phyloP scores from a whole-genome alignment of 2,888 invertebrate species.

The Phyllotreta striolata region DNA sequence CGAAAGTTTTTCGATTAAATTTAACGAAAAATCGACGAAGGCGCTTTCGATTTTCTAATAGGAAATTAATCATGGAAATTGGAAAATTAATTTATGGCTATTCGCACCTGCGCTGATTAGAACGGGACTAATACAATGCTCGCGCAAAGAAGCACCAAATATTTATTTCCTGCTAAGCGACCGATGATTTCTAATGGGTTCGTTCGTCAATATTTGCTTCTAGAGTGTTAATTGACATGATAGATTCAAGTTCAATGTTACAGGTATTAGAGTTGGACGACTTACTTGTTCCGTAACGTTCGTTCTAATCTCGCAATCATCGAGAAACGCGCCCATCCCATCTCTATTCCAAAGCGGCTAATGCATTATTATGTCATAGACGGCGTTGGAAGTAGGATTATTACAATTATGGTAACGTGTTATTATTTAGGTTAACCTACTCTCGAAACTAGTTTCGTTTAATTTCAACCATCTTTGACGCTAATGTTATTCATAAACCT shows the following conservation, averaged over 20 bases:
- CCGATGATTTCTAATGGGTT: conserved; percentile 20
- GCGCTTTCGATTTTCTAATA: no score
- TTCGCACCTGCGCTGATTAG: no score
- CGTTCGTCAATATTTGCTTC: conserved; percentile 20
- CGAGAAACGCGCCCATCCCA: conserved; percentile 6
- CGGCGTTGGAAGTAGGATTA: conserved; percentile 46
- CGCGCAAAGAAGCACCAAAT: conserved; percentile 12
- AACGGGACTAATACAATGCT: no score
- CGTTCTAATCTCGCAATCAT: no score
- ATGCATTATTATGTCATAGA: conserved; percentile 46
- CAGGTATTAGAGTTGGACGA: conserved; percentile 3
- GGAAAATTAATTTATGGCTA: no score
- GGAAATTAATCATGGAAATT: no score
- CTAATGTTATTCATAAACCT: conserved; percentile 35
- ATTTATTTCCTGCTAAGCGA: conserved; percentile 12
- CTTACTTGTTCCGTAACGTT: background rate
- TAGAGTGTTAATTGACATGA: conserved; percentile 13
- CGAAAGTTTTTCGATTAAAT: no score
- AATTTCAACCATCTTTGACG: conserved; percentile 36
- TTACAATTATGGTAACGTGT: conserved; percentile 48
- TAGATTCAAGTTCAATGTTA: conserved; percentile 27
- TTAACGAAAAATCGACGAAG: no score
- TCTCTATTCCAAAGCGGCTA: conserved; percentile 19
- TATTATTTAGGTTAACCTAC: conserved; percentile 49
- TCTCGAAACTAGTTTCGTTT: conserved; percentile 44